Conservation (phyloP, 2,113 vertebrate genomes). For the Tragulus kanchil region DNA sequence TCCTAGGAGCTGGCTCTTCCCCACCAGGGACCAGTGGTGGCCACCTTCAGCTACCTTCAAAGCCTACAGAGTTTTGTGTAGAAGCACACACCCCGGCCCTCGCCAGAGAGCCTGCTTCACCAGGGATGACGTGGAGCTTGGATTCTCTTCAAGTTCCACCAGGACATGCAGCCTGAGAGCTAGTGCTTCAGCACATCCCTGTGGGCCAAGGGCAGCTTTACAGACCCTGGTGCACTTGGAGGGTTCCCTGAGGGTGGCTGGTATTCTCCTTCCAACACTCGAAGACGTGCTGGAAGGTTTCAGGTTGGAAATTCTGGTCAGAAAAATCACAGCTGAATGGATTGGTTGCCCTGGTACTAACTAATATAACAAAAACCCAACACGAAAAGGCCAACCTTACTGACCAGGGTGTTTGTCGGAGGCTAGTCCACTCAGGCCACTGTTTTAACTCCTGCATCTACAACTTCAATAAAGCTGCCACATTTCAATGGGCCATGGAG, state of each 20-base stretch:
- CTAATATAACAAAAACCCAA: not conserved
- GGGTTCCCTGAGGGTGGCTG: not conserved
- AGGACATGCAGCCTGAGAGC: not conserved
- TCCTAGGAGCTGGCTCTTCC: not conserved
- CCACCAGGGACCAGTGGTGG: not conserved
- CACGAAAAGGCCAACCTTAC: constrained; percentile 8
- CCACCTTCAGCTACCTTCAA: not conserved
- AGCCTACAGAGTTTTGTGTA: not conserved
- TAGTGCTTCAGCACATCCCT: not conserved
- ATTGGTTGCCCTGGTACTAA: constrained; percentile 43
- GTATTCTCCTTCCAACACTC: not conserved
- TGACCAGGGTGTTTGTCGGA: constrained; percentile 55
- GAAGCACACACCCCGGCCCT: not conserved
- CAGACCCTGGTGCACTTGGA: not conserved
- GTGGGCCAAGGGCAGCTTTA: not conserved
- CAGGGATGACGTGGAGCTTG: fast-evolving
- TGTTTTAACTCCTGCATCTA: not conserved
- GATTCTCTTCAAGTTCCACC: not conserved
- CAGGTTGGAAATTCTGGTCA: constrained; percentile 13
- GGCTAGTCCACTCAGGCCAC: not conserved
- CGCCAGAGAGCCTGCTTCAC: too few relatives aligned
- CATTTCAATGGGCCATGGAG: not conserved
- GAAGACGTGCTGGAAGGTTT: not conserved
- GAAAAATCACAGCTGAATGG: not conserved
- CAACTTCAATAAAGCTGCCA: not conserved